Base-by-base conservation (phyloP, 2,888 invertebrate species). In the Lacanobia oleracea region DNA sequence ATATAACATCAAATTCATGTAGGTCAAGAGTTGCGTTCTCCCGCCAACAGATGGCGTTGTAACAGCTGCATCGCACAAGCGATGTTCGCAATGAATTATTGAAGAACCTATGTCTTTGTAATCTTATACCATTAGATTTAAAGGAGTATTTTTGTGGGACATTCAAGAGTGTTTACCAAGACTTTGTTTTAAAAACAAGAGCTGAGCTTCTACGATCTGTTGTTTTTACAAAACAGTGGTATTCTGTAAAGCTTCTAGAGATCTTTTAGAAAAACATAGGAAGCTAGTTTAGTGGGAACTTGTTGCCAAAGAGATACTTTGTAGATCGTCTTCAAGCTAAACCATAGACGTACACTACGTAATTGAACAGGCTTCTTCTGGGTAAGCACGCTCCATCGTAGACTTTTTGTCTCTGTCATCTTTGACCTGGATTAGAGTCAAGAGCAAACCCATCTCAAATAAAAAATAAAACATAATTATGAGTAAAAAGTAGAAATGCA, bases 81-180 rank as follows among this genome's bases (percentile, higher is more conserved):
- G 27, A 5, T 51, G 40, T 53, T 61, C 63, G 1, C 63, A 37
- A 77, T 82, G 79, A 81, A 84, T 85, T 84, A 84, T 84, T 85
- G 64, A 85, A 79, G 40, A 51, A 45, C 43, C 61, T 37, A 67
- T 63, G 79, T 75, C 79, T 84, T 75, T 69, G 73, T 72, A 68
- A 81, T 84, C 40, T 71, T n/a, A 61, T 60, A 56, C 65, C 60
- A 60, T 66, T 72, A 53, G 57, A 62, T 80, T 72, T 43, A 65
- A 60, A 56, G 21, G 6, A 53, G 53, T 67, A 50, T 75, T 63
- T 69, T 79, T 74, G 53, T 63, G 59, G 14, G 16, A 40, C 2
- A 59, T 48, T 61, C 33, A 27, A 2, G 14, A 59, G 53, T 54
- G 45, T 51, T 53, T 57, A 12, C 23, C 16, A 4, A 67, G 54